phyloP scores from a whole-genome alignment of 2,888 invertebrate genomes.

The Bombylius discolor region DNA sequence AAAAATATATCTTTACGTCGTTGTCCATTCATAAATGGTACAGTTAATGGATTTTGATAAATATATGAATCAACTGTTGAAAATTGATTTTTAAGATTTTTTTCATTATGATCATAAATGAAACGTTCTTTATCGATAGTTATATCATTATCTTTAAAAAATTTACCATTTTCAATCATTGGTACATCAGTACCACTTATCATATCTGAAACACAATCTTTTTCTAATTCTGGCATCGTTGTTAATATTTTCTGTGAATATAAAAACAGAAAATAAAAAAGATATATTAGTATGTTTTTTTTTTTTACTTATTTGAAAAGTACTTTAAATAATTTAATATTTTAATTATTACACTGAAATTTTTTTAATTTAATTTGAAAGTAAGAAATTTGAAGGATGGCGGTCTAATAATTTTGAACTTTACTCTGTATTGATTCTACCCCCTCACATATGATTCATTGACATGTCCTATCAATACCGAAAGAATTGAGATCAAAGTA shows the following conservation, averaged over 20 bases:
- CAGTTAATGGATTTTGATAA: conserved; percentile 31
- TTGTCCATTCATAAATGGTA: conserved; percentile 17
- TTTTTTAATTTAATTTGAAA: too few species aligned
- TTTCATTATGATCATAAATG: not conserved
- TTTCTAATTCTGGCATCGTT: conserved; percentile 37
- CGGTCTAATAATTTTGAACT: too few species aligned
- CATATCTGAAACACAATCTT: conserved; percentile 31
- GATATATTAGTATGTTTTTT: too few species aligned
- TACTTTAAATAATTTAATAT: too few species aligned
- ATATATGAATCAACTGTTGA: conserved; percentile 25
- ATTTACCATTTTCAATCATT: conserved; percentile 21
- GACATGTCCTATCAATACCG: too few species aligned
- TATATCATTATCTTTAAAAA: not conserved
- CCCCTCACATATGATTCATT: too few species aligned
- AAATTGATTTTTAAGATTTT: not conserved
- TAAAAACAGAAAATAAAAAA: not conserved
- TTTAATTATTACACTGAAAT: too few species aligned
- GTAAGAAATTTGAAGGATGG: too few species aligned
- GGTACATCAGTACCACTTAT: conserved; percentile 29
- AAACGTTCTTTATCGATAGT: not conserved
- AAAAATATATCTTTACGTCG: not conserved
- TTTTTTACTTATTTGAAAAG: too few species aligned
- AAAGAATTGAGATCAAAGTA: too few species aligned
- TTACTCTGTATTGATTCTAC: too few species aligned
- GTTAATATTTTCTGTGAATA: conserved; percentile 6